phyloP scores from a whole-genome alignment of 2,113 vertebrate genomes.

The Athene noctua region DNA sequence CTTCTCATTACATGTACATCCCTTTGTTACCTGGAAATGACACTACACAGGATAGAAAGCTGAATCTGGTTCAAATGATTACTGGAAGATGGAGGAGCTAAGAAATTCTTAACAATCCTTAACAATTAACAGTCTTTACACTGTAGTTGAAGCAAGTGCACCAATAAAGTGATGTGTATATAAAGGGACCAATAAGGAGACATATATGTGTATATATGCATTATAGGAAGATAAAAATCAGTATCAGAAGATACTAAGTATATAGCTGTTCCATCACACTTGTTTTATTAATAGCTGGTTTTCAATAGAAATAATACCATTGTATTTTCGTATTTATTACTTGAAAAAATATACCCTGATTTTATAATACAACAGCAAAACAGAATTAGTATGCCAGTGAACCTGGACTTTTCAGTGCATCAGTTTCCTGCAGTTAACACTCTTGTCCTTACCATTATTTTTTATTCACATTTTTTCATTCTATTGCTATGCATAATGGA shows the following conservation, averaged over 20 bases:
- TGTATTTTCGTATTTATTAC: neutral
- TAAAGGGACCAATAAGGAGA: neutral
- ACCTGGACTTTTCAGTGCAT: neutral
- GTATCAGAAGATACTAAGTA: neutral
- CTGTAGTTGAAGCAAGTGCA: neutral
- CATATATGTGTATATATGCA: neutral
- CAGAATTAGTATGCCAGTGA: neutral
- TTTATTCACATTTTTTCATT: neutral
- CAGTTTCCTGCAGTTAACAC: neutral
- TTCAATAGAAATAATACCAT: neutral
- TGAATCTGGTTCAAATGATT: neutral
- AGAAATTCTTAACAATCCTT: neutral
- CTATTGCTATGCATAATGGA: neutral
- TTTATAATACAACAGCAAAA: neutral
- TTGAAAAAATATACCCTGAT: neutral
- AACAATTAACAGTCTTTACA: neutral
- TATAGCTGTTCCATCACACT: neutral
- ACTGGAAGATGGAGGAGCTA: neutral
- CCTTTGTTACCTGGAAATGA: neutral
- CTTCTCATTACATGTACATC: neutral
- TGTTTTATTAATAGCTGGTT: neutral
- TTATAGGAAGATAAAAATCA: neutral
- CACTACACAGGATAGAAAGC: neutral
- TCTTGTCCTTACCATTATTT: neutral
- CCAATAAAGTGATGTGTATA: neutral